Percentiles rank a stretch among this genome's conserved stretches.
phyloP scores from a whole-genome alignment of 2,113 vertebrate species.

The Urocynchramus pylzowi region DNA sequence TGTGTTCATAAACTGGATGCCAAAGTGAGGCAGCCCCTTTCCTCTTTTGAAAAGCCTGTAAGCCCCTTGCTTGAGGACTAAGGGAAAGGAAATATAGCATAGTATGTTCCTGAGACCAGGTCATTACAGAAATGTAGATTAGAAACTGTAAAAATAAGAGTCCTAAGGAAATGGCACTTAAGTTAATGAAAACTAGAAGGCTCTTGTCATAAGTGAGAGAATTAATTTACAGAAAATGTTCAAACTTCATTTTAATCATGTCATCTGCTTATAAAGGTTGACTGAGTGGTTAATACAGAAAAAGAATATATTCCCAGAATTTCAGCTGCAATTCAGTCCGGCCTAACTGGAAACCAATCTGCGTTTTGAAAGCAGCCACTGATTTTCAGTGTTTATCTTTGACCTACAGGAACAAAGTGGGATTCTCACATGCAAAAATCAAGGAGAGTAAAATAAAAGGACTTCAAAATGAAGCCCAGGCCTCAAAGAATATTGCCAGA shows the following conservation, averaged over 20 bases:
- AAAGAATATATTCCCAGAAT: conserved; percentile 56
- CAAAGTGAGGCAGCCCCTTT: not conserved
- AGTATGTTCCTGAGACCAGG: not conserved
- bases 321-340: conserved; percentile 24
- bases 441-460: rapidly evolving
- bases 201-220: conserved; percentile 43
- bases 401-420: not conserved
- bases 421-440: not conserved
- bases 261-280: conserved; percentile 32
- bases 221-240: conserved; percentile 58
- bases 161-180: conserved; percentile 47
- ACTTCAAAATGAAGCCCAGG: not conserved
- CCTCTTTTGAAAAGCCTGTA: not conserved
- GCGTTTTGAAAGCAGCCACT: not conserved
- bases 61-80: not conserved
- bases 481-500: not conserved
- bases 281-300: conserved; percentile 35
- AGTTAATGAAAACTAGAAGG: conserved; percentile 58
- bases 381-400: not conserved
- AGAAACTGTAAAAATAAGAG: conserved; percentile 37
- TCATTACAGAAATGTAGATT: conserved; percentile 28
- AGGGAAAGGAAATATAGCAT: not conserved
- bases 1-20: not conserved
- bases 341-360: not conserved
- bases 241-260: conserved; percentile 61